Conservation (phyloP, 2,797 vertebrate species). For the Enoplosus armatus region DNA sequence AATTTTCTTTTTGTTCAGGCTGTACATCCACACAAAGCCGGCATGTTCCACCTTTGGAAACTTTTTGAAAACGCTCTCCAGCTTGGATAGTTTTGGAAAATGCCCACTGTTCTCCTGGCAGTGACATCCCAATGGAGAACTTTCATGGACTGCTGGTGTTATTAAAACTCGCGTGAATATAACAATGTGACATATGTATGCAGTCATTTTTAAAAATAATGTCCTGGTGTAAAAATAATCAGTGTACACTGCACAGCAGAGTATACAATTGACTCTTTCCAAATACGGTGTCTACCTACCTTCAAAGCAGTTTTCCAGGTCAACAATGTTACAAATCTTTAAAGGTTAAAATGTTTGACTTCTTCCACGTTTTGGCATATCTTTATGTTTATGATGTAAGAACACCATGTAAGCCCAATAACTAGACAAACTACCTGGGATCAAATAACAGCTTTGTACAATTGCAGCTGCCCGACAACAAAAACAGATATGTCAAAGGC, state of each 20-base stretch:
- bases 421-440: not conserved
- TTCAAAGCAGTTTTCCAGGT: not conserved
- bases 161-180: not conserved
- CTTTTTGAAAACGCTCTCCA: not conserved
- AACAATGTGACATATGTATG: no score
- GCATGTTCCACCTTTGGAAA: not conserved
- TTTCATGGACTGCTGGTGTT: not conserved
- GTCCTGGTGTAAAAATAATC: not conserved
- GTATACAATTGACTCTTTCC: not conserved
- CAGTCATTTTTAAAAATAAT: not conserved
- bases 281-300: not conserved
- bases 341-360: not conserved
- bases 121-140: no score
- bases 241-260: not conserved
- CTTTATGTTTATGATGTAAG: not conserved
- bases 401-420: not conserved
- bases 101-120: no score
- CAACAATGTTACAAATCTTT: not conserved
- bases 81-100: no score
- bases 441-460: not conserved
- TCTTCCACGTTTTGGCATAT: not conserved
- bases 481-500: not conserved
- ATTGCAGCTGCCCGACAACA: not conserved
- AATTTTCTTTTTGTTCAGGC: slow-evolving; percentile 16
- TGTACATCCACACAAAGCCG: slow-evolving; percentile 27